Conservation (phyloP, 2,113 vertebrate species). For the Crotophaga sulcirostris region DNA sequence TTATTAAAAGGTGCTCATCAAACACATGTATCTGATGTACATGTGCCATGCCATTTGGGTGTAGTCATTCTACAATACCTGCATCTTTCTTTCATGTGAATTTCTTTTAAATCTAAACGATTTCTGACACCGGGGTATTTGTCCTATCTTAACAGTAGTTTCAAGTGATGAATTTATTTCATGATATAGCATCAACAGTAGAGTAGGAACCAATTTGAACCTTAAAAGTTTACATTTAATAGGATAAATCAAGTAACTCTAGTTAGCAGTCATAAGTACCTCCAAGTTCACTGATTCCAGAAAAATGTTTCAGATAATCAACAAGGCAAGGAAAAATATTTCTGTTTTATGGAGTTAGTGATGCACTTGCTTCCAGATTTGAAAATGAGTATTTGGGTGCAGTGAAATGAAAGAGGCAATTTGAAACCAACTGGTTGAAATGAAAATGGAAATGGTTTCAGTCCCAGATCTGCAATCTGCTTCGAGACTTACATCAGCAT, state of each 20-base stretch:
- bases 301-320: conserved; percentile 29
- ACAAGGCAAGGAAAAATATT: conserved; percentile 17
- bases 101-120: background rate
- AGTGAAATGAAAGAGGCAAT: conserved; percentile 22
- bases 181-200: background rate
- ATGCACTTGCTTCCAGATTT: background rate
- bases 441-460: conserved; percentile 30
- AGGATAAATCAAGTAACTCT: background rate
- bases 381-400: conserved; percentile 32
- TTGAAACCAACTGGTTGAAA: conserved; percentile 42
- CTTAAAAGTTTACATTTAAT: background rate
- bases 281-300: background rate
- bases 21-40: background rate
- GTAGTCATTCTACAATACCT: background rate
- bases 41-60: background rate
- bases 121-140: background rate
- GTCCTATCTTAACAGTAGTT: background rate
- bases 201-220: background rate
- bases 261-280: background rate
- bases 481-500: background rate
- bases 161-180: background rate
- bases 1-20: background rate
- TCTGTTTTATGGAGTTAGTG: background rate
- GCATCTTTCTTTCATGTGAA: background rate
- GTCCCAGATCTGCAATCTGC: conserved; percentile 11